phyloP scores from a whole-genome alignment of 2,113 vertebrate genomes.

The Bos javanicus region DNA sequence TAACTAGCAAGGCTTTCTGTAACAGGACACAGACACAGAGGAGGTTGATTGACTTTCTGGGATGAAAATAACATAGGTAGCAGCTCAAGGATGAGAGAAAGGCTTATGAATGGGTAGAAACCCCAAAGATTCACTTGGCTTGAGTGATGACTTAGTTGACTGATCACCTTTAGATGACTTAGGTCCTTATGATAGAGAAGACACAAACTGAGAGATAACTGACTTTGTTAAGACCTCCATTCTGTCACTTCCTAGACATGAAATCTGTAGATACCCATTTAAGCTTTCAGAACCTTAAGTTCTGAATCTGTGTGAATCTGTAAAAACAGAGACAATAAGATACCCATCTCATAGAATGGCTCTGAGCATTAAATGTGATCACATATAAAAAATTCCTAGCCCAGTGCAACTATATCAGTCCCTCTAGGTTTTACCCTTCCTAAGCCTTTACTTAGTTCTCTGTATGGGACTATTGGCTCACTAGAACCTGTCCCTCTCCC shows the following conservation, averaged over 20 bases:
- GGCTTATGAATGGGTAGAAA: background rate
- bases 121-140: background rate
- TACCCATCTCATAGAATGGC: background rate
- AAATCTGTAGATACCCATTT: background rate
- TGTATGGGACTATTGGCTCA: background rate
- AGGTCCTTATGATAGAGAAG: background rate
- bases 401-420: background rate
- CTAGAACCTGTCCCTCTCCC: background rate
- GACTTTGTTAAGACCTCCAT: background rate
- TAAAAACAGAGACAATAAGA: background rate
- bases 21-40: background rate
- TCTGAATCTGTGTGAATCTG: background rate
- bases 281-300: background rate
- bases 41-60: background rate
- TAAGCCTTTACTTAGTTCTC: background rate
- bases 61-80: background rate
- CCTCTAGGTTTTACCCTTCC: background rate
- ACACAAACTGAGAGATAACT: background rate
- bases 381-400: background rate
- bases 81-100: background rate
- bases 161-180: background rate
- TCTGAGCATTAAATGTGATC: background rate
- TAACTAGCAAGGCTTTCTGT: background rate
- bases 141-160: background rate
- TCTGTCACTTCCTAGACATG: background rate